Evolutionary conservation across 2,888 invertebrate genomes (phyloP), one percentile per base, ranked within the genome.

Genomic region (Melieria crassipennis): DNA sequence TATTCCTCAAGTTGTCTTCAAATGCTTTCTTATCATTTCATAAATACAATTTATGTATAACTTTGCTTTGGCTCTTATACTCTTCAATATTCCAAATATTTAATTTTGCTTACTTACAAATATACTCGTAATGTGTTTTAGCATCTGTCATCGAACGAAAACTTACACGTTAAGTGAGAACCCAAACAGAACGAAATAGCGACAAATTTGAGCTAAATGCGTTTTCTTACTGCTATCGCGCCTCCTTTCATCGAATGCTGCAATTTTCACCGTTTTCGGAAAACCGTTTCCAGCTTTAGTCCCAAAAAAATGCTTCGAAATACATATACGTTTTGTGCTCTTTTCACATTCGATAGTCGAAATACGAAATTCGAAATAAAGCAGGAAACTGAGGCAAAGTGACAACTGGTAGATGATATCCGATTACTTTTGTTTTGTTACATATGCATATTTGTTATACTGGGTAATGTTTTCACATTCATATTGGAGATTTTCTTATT

Each of bases 11-110:
- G 45, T 70, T 68, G 56, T 69, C 52, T 65, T 45, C 57, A 67
- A 61, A 60, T 30, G 67, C 52, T 67, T 43, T 42, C 50, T 43
- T 67, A 52, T 13, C 56, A 30, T 67, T 67, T 58, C 50, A 45
- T 60, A 58, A 67, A 67, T 67, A 67, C 67, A 67, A 67, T 61
- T 67, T 70, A 72, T 72, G 57, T 65, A 65, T 74, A 68, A 62
- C 72, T 73, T 75, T 67, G 74, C 74, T 75, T 75, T 70, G 61
- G 64, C 73, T 71, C 65, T 76, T 73, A 48, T 72, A 71, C 78
- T 78, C 73, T 77, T 78, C 79, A 80, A 80, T 75, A 79, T 82
- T 74, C 83, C 84, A 83, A 84, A 84, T 82, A 78, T 77, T 78
- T 76, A 78, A 80, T 79, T 80, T 83, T 75, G 73, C 71, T 78